A percentile compares a stretch with the other conserved stretches of the same genome.
These are phyloP conservation scores for Myiagra hebetior DNA, from an alignment of 2,113 vertebrate species.

Conservation along the genomic window DNA sequence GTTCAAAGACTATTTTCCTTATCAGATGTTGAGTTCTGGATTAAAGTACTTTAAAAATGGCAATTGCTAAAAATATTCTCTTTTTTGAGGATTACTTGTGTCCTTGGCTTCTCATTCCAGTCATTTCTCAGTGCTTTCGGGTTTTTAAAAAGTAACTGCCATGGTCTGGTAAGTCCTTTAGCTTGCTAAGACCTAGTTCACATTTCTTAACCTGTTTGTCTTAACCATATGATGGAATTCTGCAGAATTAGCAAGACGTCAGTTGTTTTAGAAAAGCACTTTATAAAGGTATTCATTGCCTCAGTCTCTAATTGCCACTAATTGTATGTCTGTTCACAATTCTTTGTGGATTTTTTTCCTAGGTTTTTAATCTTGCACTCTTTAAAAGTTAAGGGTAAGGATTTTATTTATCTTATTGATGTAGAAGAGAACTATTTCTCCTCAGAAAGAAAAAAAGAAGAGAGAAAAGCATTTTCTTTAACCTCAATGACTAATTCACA, in stretches of 20 bases:
- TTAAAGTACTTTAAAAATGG: not conserved
- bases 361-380: not conserved
- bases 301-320: not conserved
- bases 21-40: not conserved
- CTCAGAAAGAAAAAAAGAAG: not conserved
- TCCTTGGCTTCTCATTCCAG: not conserved
- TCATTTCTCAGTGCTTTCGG: not conserved
- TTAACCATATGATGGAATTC: not conserved
- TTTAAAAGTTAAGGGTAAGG: not conserved
- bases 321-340: not conserved
- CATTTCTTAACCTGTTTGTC: not conserved
- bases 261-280: not conserved
- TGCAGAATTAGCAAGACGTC: not conserved
- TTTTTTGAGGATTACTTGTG: not conserved
- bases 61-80: not conserved
- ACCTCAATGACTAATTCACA: not conserved
- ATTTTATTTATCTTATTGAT: not conserved
- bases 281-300: not conserved
- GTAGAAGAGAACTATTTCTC: not conserved
- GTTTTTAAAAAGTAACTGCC: not conserved
- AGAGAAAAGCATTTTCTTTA: not conserved
- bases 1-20: not conserved
- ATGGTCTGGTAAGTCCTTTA: not conserved
- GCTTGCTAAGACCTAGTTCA: not conserved
- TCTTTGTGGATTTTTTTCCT: not conserved